Evolutionary conservation across 1,140 invertebrate genomes (phyloP).

Genomic region (Euschistus heros): DNA sequence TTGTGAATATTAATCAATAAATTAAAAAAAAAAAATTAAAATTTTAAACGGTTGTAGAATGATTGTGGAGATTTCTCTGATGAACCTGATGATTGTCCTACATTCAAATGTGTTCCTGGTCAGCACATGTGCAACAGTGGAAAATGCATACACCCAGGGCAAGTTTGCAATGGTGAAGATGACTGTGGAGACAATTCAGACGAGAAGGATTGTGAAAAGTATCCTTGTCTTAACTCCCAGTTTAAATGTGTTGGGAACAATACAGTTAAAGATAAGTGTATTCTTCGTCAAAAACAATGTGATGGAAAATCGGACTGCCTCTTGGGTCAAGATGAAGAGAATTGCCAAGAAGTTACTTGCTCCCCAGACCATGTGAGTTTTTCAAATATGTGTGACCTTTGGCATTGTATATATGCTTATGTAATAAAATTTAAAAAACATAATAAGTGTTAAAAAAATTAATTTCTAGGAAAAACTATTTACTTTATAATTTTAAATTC

Average conservation of each 20-base stretch:
- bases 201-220: constrained; percentile 37
- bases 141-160: constrained; percentile 54
- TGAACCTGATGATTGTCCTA: constrained; percentile 55
- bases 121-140: constrained; percentile 63
- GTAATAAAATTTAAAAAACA: too few species aligned
- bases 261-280: constrained; percentile 38
- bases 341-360: constrained; percentile 52
- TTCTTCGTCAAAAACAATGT: constrained; percentile 47
- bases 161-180: constrained; percentile 54
- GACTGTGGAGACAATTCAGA: constrained; percentile 56
- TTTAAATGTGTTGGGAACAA: constrained; percentile 32
- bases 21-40: too few species aligned
- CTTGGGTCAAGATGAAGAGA: constrained; percentile 57
- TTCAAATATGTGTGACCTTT: too few species aligned
- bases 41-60: constrained; percentile 38
- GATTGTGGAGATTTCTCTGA: constrained; percentile 71
- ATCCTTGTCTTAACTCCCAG: constrained; percentile 30
- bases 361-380: constrained; percentile 32
- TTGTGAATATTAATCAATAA: too few species aligned
- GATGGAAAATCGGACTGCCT: constrained; percentile 54
- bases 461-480: too few species aligned
- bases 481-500: too few species aligned
- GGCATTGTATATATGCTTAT: too few species aligned
- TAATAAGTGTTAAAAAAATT: too few species aligned
- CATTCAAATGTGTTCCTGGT: constrained; percentile 61